Evolutionary conservation across 1,140 invertebrate genomes (phyloP).

Genomic region (Eurosta solidaginis): DNA sequence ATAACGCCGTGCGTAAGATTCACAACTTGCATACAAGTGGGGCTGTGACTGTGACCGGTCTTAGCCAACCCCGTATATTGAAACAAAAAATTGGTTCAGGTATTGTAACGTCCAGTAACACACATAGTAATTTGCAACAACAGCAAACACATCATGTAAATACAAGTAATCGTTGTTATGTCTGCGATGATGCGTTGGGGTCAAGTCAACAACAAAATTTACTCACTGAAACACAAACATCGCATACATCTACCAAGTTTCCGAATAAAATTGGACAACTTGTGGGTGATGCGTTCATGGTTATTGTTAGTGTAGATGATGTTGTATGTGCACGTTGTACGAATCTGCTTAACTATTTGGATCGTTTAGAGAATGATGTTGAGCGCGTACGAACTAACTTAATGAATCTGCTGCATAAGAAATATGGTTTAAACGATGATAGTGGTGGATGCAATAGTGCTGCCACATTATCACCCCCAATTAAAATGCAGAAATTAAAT

Average conservation of each 20-base stretch:
- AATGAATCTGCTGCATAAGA: conserved; percentile 56
- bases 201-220: conserved; percentile 43
- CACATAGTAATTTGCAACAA: conserved; percentile 37
- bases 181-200: conserved; percentile 50
- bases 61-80: conserved; percentile 54
- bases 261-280: conserved; percentile 58
- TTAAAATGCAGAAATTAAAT: conserved; percentile 52
- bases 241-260: conserved; percentile 55
- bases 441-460: conserved; percentile 39
- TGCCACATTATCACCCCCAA: conserved; percentile 31
- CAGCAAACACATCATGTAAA: conserved; percentile 31
- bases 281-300: conserved; percentile 57
- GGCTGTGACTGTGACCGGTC: conserved; percentile 56
- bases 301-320: conserved; percentile 56
- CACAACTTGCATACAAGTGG: conserved; percentile 59
- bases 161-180: conserved; percentile 48
- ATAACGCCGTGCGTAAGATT: conserved; percentile 57
- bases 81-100: conserved; percentile 43
- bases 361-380: conserved; percentile 56
- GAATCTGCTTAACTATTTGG: conserved; percentile 57
- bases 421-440: conserved; percentile 57
- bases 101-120: conserved; percentile 17
- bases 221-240: conserved; percentile 52
- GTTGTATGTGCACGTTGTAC: conserved; percentile 58
- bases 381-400: conserved; percentile 56